These are phyloP conservation scores for Diabrotica undecimpunctata DNA, from an alignment of 1,140 invertebrate species.

Conservation along the genomic window DNA sequence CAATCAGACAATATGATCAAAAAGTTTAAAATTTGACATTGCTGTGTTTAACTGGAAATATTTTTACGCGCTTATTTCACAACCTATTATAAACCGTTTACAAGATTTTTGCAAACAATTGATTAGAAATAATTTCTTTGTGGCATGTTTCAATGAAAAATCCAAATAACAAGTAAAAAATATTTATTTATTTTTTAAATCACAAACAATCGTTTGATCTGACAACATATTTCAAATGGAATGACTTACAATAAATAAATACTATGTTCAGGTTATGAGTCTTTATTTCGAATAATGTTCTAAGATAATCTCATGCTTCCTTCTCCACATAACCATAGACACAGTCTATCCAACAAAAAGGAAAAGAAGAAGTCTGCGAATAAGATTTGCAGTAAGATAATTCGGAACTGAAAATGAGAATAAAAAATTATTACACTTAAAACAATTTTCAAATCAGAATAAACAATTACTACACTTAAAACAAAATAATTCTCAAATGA, in stretches of 20 bases:
- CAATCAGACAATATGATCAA: too few relatives aligned
- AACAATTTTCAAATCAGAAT: conserved; percentile 50
- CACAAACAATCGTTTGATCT: conserved; percentile 12
- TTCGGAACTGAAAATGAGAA: conserved; percentile 74
- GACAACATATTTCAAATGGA: conserved; percentile 20
- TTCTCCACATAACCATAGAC: conserved; percentile 77
- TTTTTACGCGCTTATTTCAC: too few relatives aligned
- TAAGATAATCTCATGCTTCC: conserved; percentile 32
- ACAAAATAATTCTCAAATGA: not conserved
- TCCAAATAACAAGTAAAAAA: conserved; percentile 6
- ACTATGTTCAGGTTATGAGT: conserved; percentile 8
- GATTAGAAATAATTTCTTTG: too few relatives aligned
- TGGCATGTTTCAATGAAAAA: not conserved
- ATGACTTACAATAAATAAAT: conserved; percentile 20
- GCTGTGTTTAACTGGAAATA: too few relatives aligned
- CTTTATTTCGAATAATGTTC: conserved; percentile 11
- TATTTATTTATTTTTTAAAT: conserved; percentile 11
- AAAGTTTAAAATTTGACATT: too few relatives aligned
- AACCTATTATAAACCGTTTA: too few relatives aligned
- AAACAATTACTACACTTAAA: conserved; percentile 10
- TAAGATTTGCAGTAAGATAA: conserved; percentile 73
- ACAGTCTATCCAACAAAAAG: conserved; percentile 77
- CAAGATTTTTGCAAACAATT: too few relatives aligned
- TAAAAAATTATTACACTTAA: conserved; percentile 21
- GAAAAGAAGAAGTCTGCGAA: conserved; percentile 79